These are phyloP conservation scores for Caenorhabditis angaria DNA, from an alignment of 2,888 invertebrate genomes.

Conservation along the genomic window DNA sequence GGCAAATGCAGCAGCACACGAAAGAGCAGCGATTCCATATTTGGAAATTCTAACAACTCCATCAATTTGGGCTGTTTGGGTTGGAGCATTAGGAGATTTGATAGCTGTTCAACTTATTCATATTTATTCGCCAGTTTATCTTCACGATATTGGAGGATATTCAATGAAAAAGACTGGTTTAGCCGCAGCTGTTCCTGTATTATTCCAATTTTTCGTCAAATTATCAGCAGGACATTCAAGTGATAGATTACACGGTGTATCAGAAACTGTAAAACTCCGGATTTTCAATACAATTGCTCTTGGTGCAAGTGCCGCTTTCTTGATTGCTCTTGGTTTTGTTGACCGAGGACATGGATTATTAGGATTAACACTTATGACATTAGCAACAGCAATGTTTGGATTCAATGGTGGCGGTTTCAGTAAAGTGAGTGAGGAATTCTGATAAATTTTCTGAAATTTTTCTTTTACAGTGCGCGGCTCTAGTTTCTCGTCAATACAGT, in stretches of 20 bases:
- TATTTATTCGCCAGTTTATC: slow-evolving; percentile 57
- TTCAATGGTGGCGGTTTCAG: slow-evolving; percentile 54
- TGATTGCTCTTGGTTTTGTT: slow-evolving; percentile 63
- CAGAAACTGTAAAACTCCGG: slow-evolving; percentile 65
- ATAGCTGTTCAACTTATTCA: slow-evolving; percentile 67
- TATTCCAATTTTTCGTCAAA: slow-evolving; percentile 69
- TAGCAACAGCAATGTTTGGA: slow-evolving; percentile 70
- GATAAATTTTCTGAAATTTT: too few relatives aligned
- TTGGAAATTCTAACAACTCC: slow-evolving; percentile 62
- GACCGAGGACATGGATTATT: slow-evolving; percentile 49
- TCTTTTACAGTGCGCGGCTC: slow-evolving; percentile 53
- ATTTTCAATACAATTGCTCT: slow-evolving; percentile 67
- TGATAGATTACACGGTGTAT: slow-evolving; percentile 59
- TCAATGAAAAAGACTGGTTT: slow-evolving; percentile 70
- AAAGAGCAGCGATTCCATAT: slow-evolving; percentile 55
- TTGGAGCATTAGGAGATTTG: slow-evolving; percentile 70
- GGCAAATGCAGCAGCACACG: neutral
- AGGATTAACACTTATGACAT: slow-evolving; percentile 59
- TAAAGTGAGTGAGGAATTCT: slow-evolving; percentile 43
- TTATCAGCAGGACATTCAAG: slow-evolving; percentile 67
- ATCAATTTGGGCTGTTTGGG: slow-evolving; percentile 69
- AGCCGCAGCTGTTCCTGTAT: slow-evolving; percentile 68
- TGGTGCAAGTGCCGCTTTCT: slow-evolving; percentile 64
- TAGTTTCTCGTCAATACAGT: slow-evolving; percentile 67
- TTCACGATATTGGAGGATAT: slow-evolving; percentile 58